These are phyloP conservation scores for Dromococcyx pavoninus DNA, from an alignment of 2,797 vertebrate species.

Conservation along the genomic window DNA sequence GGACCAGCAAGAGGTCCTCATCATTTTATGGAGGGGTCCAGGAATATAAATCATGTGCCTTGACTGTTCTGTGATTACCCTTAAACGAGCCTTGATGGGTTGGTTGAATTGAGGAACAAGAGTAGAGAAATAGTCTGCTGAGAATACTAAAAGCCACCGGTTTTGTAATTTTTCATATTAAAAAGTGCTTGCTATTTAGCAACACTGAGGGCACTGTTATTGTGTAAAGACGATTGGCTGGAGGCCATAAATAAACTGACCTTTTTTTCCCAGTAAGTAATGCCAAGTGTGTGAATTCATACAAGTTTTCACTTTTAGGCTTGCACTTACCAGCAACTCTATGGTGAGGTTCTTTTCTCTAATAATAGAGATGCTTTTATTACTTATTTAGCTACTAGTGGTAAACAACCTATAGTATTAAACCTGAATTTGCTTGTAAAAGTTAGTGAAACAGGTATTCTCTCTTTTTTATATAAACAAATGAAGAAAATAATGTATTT, in stretches of 20 bases:
- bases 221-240: not conserved
- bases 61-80: not conserved
- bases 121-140: not conserved
- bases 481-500: not conserved
- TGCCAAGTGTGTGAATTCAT: not conserved
- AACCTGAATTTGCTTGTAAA: not conserved
- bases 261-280: not conserved
- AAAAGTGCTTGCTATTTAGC: not conserved
- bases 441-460: not conserved
- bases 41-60: not conserved
- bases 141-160: fast-evolving
- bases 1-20: not conserved
- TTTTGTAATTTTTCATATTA: not conserved
- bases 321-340: not conserved
- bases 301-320: not conserved
- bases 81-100: fast-evolving
- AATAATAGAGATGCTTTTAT: not conserved
- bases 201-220: not conserved
- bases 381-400: not conserved
- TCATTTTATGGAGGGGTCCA: not conserved
- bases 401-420: not conserved
- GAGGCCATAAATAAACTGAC: not conserved
- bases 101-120: not conserved
- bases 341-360: not conserved
- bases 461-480: not conserved